Conservation (phyloP, 2,888 invertebrate genomes). For the Rhagonycha lutea region DNA sequence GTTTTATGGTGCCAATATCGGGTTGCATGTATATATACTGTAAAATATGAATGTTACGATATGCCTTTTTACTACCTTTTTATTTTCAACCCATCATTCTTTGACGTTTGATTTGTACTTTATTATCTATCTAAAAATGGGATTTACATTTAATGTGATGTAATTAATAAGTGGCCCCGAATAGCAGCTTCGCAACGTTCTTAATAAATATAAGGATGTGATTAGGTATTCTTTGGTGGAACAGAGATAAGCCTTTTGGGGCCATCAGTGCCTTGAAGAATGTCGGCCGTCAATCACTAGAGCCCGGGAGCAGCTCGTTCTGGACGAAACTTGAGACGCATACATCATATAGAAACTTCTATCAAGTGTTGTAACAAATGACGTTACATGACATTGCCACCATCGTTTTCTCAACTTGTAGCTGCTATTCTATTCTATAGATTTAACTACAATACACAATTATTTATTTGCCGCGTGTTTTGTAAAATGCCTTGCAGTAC, state of each 20-base stretch:
- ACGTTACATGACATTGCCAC: slow-evolving; percentile 19
- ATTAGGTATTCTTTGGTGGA: slow-evolving; percentile 27
- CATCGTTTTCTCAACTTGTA: slow-evolving; percentile 16
- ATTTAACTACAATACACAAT: slow-evolving; percentile 38
- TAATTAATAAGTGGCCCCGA: not conserved
- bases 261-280: slow-evolving; percentile 32
- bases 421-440: slow-evolving; percentile 23
- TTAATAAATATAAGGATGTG: slow-evolving; percentile 9
- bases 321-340: slow-evolving; percentile 25
- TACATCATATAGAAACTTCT: slow-evolving; percentile 26
- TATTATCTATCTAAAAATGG: slow-evolving; percentile 9
- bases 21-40: slow-evolving; percentile 48
- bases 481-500: slow-evolving; percentile 41
- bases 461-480: slow-evolving; percentile 38
- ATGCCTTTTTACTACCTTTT: slow-evolving; percentile 30
- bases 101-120: slow-evolving; percentile 29
- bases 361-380: slow-evolving; percentile 22
- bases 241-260: slow-evolving; percentile 26
- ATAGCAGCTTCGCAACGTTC: not conserved
- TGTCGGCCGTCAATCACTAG: slow-evolving; percentile 35
- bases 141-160: slow-evolving; percentile 5
- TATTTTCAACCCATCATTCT: slow-evolving; percentile 26
- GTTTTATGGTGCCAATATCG: slow-evolving; percentile 50
- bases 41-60: slow-evolving; percentile 43
- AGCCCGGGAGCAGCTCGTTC: slow-evolving; percentile 26